Evolutionary conservation across 1,140 invertebrate species (phyloP).

Genomic region (Himalopsyche phryganea): DNA sequence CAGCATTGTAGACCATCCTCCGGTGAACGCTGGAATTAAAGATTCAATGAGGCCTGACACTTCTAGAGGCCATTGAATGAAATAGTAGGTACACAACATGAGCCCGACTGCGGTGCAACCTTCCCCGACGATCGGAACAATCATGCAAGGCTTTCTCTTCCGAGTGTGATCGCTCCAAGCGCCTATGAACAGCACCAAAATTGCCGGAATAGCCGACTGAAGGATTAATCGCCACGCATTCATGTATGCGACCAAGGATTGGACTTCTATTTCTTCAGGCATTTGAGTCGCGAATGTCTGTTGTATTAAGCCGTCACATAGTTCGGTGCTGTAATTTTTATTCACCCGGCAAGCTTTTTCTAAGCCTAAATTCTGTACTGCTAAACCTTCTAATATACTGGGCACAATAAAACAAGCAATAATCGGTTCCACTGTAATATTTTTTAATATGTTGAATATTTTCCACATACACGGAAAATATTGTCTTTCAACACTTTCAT

Average conservation of each 20-base stretch:
- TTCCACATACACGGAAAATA: constrained; percentile 35
- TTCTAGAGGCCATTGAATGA: constrained; percentile 65
- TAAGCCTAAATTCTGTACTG: constrained; percentile 70
- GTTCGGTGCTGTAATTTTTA: constrained; percentile 56
- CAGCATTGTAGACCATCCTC: constrained; percentile 83
- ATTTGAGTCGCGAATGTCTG: constrained; percentile 58
- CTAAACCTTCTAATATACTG: constrained; percentile 62
- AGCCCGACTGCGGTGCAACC: constrained; percentile 41
- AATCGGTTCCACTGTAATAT: constrained; percentile 70
- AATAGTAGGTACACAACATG: constrained; percentile 63
- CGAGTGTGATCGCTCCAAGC: constrained; percentile 49
- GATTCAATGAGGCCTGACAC: constrained; percentile 64
- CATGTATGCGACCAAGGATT: constrained; percentile 38
- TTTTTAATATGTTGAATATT: constrained; percentile 44
- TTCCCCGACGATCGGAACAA: constrained; percentile 47
- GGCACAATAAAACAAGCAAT: constrained; percentile 68
- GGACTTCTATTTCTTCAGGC: constrained; percentile 37
- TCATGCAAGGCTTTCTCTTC: constrained; percentile 48
- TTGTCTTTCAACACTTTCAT: no score
- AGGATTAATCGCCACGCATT: constrained; percentile 41
- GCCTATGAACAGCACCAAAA: constrained; percentile 50
- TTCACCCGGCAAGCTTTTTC: constrained; percentile 75
- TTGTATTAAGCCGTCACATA: constrained; percentile 61
- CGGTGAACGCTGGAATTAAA: constrained; percentile 72
- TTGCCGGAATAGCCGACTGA: constrained; percentile 41